Evolutionary conservation across 35 echinoderm and acorn worm species (phyloP), one percentile per base, ranked within the genome.

Genomic region (Holothuria glaberrima): DNA sequence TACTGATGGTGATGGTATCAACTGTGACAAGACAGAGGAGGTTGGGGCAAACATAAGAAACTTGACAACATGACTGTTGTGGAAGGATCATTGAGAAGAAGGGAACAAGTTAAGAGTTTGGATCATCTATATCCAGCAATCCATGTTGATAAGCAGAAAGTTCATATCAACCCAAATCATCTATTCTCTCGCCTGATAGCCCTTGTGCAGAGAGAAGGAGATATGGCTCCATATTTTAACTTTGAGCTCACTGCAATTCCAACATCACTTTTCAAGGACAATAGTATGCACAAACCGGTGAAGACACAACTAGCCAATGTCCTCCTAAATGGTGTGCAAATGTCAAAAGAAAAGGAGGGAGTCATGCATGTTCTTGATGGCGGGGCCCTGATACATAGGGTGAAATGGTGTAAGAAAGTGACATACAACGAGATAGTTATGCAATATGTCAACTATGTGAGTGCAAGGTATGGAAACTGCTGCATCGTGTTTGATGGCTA

Each of bases 401-500:
- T 89, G 26, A 35, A 67, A 27, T 89, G 87, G 87, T 67, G 62
- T 71, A 62, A 67, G 21, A 45, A 34, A 41, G 28, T 54, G 33
- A 88, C 86, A 27, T 88, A 46, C 50, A 52, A 88, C 13, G 30
- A 54, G 33, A 54, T 88, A 32, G 45, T 33, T 54, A 34, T 41
- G 30, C 62, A 71, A 88, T 88, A 88, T 71, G 38, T 69, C 28
- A 88, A 54, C 21, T 88, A 88, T 88, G 86, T 88, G 62, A 71
- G 28, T 46, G 27, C 68, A 67, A 88, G 33, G 58, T 75, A 89
- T 57, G 69, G 87, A 1, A 27, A 26, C 17, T 67, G 41, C 48
- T 28, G 41, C 66, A 89, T 89, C 57, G 87, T 76, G 66, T 89
- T 89, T 89, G 87, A 89, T 89, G 87, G 87, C 12, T 89, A 89